phyloP scores from a whole-genome alignment of 2,113 vertebrate genomes.

The Strix uralensis region DNA sequence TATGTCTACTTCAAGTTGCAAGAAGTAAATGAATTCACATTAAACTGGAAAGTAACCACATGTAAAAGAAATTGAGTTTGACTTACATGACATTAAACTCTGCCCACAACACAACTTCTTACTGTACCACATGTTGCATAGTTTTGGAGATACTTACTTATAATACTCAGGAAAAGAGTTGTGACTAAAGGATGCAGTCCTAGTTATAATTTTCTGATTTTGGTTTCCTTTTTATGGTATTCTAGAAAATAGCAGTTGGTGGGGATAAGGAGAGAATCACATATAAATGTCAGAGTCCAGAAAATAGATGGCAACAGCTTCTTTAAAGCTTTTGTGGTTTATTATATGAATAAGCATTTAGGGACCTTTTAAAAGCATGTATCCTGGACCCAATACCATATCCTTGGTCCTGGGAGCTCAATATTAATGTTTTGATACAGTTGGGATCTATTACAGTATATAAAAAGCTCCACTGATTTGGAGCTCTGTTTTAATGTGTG shows the following conservation, averaged over 20 bases:
- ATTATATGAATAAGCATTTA: background rate
- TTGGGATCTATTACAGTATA: conserved; percentile 5
- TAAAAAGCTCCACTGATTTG: conserved; percentile 4
- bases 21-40: background rate
- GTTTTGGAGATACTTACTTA: background rate
- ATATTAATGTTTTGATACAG: background rate
- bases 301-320: conserved; percentile 24
- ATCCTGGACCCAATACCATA: background rate
- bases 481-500: background rate
- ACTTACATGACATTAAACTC: background rate
- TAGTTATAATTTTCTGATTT: background rate
- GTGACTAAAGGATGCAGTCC: background rate
- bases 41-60: background rate
- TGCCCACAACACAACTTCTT: background rate
- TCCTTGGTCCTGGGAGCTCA: background rate
- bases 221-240: background rate
- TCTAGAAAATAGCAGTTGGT: background rate
- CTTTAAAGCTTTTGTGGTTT: background rate
- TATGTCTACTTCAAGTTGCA: background rate
- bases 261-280: background rate
- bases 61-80: background rate
- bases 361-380: conserved; percentile 24
- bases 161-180: background rate
- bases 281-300: background rate
- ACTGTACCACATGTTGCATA: fast-evolving